Percentiles rank a stretch among this genome's conserved stretches.
phyloP scores from a whole-genome alignment of 2,888 invertebrate genomes.

The Octonoba sinensis region DNA sequence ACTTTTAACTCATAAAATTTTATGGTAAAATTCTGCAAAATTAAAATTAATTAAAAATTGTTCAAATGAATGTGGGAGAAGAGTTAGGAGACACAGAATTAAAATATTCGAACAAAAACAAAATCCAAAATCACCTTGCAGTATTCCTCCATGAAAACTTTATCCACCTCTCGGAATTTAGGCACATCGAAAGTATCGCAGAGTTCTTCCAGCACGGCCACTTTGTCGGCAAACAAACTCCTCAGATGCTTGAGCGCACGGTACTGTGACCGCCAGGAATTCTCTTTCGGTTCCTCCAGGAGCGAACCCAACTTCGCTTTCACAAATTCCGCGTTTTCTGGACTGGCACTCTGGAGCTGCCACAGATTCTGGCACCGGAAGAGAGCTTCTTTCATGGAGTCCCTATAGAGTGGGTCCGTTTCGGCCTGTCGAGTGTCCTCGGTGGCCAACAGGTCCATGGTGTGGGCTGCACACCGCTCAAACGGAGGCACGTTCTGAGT shows the following conservation, averaged over 20 bases:
- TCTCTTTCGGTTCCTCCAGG: constrained; percentile 5
- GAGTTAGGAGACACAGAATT: too few species aligned
- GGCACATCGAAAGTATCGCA: constrained; percentile 1
- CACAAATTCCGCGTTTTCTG: constrained; percentile 5
- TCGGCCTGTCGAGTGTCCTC: constrained; percentile 8
- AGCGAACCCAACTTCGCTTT: neutral
- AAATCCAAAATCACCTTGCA: neutral
- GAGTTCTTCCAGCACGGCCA: neutral
- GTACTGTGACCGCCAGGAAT: constrained; percentile 5
- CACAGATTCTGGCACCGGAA: neutral
- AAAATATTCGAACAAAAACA: too few species aligned
- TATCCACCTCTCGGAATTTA: constrained; percentile 10
- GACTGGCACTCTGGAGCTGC: neutral
- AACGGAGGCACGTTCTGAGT: constrained; percentile 7
- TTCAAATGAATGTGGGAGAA: too few species aligned
- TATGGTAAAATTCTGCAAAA: too few species aligned
- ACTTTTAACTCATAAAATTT: too few species aligned
- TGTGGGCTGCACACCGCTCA: constrained; percentile 6
- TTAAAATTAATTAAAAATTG: too few species aligned
- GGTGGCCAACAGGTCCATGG: constrained; percentile 12
- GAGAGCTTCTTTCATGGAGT: neutral
- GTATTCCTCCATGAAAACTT: constrained; percentile 8
- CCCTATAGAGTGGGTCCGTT: neutral
- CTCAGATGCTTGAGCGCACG: constrained; percentile 1
- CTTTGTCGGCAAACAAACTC: neutral